Evolutionary conservation across 2,888 invertebrate genomes (phyloP).

Genomic region (Drosophila colorata): DNA sequence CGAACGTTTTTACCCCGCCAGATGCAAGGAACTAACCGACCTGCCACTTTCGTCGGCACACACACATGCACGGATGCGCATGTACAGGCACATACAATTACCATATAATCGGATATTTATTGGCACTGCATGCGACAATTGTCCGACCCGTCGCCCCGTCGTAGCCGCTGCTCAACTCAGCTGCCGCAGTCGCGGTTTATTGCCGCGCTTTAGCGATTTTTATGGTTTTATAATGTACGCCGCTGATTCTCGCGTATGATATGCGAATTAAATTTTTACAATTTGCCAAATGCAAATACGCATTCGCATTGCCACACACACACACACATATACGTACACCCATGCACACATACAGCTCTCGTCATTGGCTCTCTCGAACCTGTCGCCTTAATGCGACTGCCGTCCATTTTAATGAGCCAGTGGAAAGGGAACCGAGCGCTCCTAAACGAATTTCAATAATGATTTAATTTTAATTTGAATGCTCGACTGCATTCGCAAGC

Average conservation of each 20-base stretch:
- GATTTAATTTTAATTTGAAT: constrained; percentile 82
- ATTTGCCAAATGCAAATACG: constrained; percentile 77
- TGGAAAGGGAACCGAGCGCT: constrained; percentile 23
- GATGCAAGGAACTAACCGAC: constrained; percentile 34
- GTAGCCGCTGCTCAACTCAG: background rate
- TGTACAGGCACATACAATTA: constrained; percentile 57
- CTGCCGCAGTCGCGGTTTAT: constrained; percentile 57
- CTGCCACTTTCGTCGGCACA: constrained; percentile 21
- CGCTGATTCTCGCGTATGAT: constrained; percentile 81
- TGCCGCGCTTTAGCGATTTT: constrained; percentile 76
- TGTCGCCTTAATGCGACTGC: constrained; percentile 32
- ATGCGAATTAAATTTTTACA: constrained; percentile 80
- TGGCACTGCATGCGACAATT: constrained; percentile 78
- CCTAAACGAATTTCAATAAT: constrained; percentile 77
- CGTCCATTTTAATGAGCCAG: constrained; percentile 70
- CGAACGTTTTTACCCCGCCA: background rate
- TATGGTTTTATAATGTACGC: constrained; percentile 81
- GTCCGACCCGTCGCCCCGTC: constrained; percentile 31
- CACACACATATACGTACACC: background rate
- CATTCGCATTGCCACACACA: constrained; percentile 13
- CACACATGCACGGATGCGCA: background rate
- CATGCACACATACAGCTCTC: background rate
- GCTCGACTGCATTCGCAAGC: constrained; percentile 49
- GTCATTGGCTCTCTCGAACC: constrained; percentile 31
- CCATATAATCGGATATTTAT: constrained; percentile 79